A percentile compares a stretch with the other conserved stretches of the same genome.
Conservation (phyloP, 2,113 vertebrate species). For the Zapornia atra region DNA sequence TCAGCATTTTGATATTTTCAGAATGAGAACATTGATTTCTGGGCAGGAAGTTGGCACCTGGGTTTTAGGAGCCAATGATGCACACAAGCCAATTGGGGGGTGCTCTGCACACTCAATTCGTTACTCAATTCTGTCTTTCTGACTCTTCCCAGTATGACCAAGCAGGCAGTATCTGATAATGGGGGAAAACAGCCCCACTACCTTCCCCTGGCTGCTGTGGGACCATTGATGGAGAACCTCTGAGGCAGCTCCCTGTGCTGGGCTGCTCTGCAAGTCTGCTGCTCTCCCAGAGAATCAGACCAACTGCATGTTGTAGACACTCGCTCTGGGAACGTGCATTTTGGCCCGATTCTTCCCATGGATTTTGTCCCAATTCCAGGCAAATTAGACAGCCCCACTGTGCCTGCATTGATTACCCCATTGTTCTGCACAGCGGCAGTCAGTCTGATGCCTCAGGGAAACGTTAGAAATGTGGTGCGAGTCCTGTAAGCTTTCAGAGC, state of each 20-base stretch:
- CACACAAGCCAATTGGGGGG: background rate
- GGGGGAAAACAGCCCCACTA: background rate
- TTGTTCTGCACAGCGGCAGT: slow-evolving; percentile 37
- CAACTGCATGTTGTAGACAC: background rate
- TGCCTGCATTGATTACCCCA: slow-evolving; percentile 2
- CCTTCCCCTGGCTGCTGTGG: background rate
- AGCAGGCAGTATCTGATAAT: background rate
- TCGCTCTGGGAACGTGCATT: background rate
- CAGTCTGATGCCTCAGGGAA: slow-evolving; percentile 40
- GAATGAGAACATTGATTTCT: background rate
- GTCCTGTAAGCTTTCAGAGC: background rate
- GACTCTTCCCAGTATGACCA: background rate
- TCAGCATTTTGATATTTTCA: background rate
- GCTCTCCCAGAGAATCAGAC: background rate
- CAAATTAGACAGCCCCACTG: background rate
- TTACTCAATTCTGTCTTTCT: background rate
- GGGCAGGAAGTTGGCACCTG: background rate
- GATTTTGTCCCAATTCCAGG: background rate
- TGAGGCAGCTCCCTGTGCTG: background rate
- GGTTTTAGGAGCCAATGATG: background rate
- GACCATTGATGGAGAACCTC: background rate
- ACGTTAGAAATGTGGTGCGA: background rate
- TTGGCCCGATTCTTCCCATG: background rate
- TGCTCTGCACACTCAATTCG: background rate
- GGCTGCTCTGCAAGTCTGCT: background rate